Conservation (phyloP, 2,888 invertebrate species). For the Stenolophus ochropezus region DNA sequence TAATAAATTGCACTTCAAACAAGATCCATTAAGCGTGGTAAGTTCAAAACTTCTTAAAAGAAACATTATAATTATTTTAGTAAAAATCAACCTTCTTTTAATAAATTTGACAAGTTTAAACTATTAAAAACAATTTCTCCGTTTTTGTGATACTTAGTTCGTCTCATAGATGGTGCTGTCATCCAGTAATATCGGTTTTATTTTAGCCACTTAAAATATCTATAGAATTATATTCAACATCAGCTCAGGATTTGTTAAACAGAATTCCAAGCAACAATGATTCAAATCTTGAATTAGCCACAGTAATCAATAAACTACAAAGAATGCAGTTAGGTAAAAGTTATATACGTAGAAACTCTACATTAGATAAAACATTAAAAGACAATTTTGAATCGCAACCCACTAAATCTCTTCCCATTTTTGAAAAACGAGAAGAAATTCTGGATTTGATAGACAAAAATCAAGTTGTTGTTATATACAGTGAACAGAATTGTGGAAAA, state of each 20-base stretch:
- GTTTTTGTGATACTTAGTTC: no score
- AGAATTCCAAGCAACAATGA: no score
- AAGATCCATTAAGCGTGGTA: not conserved
- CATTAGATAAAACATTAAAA: not conserved
- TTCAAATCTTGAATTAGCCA: no score
- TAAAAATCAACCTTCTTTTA: no score
- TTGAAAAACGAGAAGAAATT: constrained; percentile 76
- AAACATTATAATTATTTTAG: not conserved
- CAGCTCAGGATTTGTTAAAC: no score
- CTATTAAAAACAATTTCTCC: no score
- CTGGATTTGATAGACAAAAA: constrained; percentile 76
- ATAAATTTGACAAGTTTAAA: no score
- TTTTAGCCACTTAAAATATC: no score
- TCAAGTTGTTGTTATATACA: constrained; percentile 83
- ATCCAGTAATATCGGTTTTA: no score
- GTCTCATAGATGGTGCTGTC: no score
- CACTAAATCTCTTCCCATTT: constrained; percentile 81
- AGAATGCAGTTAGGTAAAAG: not conserved
- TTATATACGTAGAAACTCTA: not conserved
- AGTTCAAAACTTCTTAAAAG: not conserved
- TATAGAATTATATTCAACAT: no score
- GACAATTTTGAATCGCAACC: not conserved
- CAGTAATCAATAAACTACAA: not conserved
- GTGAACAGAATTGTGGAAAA: constrained; percentile 91
- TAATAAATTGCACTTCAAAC: not conserved